phyloP scores from a whole-genome alignment of 1,140 invertebrate species.

The Cecropterus lyciades region DNA sequence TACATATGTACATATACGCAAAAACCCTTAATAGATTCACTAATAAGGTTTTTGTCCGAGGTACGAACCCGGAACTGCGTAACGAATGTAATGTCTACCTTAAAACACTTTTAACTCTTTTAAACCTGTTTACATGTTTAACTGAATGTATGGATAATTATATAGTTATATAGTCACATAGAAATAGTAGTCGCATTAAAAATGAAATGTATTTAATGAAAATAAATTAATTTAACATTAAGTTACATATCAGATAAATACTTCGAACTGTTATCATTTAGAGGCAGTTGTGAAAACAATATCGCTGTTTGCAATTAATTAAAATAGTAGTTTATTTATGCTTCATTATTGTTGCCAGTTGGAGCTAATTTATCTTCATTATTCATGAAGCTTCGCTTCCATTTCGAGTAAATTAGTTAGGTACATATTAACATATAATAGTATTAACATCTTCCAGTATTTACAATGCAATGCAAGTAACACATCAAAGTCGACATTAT shows the following conservation, averaged over 20 bases:
- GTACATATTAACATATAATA: not conserved
- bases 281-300: slow-evolving; percentile 7
- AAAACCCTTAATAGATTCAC: too few species aligned
- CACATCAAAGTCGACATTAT: not conserved
- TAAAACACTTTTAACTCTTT: too few species aligned
- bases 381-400: slow-evolving; percentile 20
- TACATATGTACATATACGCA: too few species aligned
- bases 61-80: too few species aligned
- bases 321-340: slow-evolving; percentile 21
- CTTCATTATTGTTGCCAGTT: slow-evolving; percentile 20
- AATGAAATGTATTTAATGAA: too few species aligned
- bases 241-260: not conserved
- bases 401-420: slow-evolving; percentile 11
- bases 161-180: too few species aligned
- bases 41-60: too few species aligned
- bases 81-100: too few species aligned
- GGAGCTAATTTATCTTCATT: slow-evolving; percentile 20
- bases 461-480: not conserved
- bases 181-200: too few species aligned
- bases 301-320: slow-evolving; percentile 17
- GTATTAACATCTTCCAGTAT: not conserved
- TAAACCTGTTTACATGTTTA: too few species aligned
- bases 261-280: slow-evolving; percentile 2
- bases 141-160: too few species aligned
- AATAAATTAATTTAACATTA: slow-evolving; percentile 11